Conservation (phyloP, 2,113 vertebrate species). For the Crotalus tigris region DNA sequence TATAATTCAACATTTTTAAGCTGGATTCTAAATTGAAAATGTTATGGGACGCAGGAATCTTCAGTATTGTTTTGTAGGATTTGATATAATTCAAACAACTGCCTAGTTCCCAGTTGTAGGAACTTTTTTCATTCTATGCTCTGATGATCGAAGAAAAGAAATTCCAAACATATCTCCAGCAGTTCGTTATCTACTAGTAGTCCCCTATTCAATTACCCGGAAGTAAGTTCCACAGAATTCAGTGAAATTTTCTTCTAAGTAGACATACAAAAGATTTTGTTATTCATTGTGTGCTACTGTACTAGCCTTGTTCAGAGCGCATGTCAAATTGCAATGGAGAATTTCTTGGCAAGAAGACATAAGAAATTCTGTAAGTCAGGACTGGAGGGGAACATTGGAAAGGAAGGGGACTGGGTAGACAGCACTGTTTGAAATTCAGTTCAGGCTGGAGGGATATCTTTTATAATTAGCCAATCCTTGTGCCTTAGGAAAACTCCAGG, state of each 20-base stretch:
- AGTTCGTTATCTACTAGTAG: neutral
- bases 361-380: neutral
- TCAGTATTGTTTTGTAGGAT: neutral
- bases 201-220: neutral
- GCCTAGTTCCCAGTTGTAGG: neutral
- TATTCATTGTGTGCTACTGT: neutral
- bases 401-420: neutral
- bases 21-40: neutral
- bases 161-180: neutral
- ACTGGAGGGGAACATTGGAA: neutral
- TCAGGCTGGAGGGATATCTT: conserved; percentile 11
- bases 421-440: neutral
- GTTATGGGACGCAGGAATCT: neutral
- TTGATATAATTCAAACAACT: neutral
- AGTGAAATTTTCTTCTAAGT: neutral
- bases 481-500: conserved; percentile 14
- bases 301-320: neutral
- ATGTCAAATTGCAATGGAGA: neutral
- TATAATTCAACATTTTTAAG: neutral
- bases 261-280: no score
- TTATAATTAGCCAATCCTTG: conserved; percentile 2
- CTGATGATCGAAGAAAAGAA: neutral
- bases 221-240: neutral
- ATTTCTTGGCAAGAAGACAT: neutral
- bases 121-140: neutral